phyloP scores from a whole-genome alignment of 2,113 vertebrate species.

The Accipiter virgatus region DNA sequence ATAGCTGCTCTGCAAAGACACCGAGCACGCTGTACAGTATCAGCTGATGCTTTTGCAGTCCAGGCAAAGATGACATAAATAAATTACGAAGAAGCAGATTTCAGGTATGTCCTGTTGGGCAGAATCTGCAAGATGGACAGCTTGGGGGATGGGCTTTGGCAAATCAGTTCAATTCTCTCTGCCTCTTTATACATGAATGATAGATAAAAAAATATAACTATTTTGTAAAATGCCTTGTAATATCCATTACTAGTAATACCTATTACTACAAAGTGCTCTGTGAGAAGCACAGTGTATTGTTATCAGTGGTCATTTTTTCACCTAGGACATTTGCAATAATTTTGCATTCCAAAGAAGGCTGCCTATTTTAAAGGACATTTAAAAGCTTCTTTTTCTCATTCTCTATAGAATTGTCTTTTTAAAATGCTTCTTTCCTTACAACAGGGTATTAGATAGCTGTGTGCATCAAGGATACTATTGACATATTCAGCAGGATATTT shows the following conservation, averaged over 20 bases:
- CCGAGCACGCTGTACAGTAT: accelerated
- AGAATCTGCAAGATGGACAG: background rate
- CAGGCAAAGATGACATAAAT: background rate
- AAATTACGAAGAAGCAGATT: background rate
- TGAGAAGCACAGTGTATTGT: background rate
- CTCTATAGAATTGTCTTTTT: background rate
- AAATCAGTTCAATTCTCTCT: background rate
- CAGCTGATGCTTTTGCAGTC: background rate
- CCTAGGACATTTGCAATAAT: background rate
- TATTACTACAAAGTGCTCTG: background rate
- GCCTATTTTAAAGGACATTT: background rate
- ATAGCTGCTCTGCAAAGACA: background rate
- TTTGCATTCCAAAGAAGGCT: background rate
- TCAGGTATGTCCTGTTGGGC: background rate
- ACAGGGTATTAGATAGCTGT: background rate
- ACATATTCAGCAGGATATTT: constrained; percentile 71
- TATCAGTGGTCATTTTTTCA: background rate
- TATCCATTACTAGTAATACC: background rate
- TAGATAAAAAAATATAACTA: background rate
- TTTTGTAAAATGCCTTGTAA: background rate
- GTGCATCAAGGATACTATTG: constrained; percentile 60
- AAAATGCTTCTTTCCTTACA: background rate
- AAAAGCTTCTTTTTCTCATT: background rate
- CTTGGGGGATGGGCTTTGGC: background rate
- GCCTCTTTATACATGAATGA: background rate